phyloP scores from a whole-genome alignment of 2,113 vertebrate species.

The Rhea pennata region DNA sequence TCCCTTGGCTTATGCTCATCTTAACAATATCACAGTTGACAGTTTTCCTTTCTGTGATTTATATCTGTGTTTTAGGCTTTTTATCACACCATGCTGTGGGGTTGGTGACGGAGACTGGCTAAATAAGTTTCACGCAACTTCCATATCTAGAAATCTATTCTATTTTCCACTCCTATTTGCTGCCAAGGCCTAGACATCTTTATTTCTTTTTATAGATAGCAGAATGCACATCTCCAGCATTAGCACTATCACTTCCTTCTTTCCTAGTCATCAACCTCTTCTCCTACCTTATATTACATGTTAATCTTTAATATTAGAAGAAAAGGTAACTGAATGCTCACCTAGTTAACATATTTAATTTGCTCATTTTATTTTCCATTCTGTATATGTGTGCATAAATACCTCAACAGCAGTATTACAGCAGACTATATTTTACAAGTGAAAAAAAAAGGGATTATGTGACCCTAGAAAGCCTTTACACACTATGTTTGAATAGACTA shows the following conservation, averaged over 20 bases:
- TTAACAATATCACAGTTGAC: constrained; percentile 66
- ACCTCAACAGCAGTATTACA: not conserved
- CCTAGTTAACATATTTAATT: not conserved
- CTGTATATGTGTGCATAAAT: not conserved
- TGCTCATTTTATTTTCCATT: not conserved
- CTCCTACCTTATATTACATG: not conserved
- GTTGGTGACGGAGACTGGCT: constrained; percentile 34
- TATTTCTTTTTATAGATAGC: not conserved
- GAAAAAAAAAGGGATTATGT: not conserved
- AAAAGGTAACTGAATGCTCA: not conserved
- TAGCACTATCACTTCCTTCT: not conserved
- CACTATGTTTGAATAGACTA: not conserved
- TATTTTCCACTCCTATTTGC: not conserved
- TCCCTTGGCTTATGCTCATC: constrained; percentile 32
- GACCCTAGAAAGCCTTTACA: not conserved
- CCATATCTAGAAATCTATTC: constrained; percentile 13
- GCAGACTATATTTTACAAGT: not conserved
- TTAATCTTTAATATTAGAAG: not conserved
- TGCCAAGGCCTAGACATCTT: not conserved
- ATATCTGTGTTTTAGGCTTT: constrained; percentile 45
- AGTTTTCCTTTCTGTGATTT: constrained; percentile 57
- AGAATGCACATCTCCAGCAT: not conserved
- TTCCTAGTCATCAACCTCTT: not conserved
- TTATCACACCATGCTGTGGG: constrained; percentile 17
- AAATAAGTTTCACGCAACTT: constrained; percentile 51